Evolutionary conservation across 2,888 invertebrate species (phyloP).

Genomic region (Zhengitettix transpicula): DNA sequence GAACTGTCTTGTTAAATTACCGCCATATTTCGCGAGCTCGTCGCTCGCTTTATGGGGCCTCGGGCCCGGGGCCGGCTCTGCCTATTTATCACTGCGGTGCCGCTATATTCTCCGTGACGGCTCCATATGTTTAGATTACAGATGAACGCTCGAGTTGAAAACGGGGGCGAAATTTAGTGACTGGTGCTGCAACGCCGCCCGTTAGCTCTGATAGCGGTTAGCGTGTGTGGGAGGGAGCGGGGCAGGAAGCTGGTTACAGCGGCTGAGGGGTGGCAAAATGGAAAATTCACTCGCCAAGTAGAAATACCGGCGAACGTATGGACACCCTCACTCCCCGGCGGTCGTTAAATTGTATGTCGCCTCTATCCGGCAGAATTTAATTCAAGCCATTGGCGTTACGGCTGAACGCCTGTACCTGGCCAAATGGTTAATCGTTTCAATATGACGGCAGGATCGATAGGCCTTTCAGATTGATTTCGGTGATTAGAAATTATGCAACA

Average conservation of each 20-base stretch:
- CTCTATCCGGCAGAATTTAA: too few species aligned
- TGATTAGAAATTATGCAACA: too few species aligned
- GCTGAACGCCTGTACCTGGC: too few species aligned
- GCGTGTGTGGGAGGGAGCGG: slow-evolving; percentile 8
- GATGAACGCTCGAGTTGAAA: slow-evolving; percentile 13
- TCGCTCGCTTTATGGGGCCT: not conserved
- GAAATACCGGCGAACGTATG: not conserved
- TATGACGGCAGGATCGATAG: too few species aligned
- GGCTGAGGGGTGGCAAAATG: slow-evolving; percentile 1
- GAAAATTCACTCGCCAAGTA: slow-evolving; percentile 2
- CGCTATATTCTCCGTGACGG: slow-evolving; percentile 12
- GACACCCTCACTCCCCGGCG: too few species aligned
- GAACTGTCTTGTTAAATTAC: slow-evolving; percentile 13
- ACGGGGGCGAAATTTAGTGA: slow-evolving; percentile 21
- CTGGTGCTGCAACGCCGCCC: slow-evolving; percentile 1
- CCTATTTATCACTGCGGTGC: slow-evolving; percentile 10
- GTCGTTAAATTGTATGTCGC: too few species aligned
- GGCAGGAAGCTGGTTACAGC: slow-evolving; percentile 20
- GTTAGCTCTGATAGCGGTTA: too few species aligned
- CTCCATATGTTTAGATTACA: slow-evolving; percentile 14
- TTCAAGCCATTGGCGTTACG: too few species aligned
- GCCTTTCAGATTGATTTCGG: too few species aligned
- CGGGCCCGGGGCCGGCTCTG: not conserved
- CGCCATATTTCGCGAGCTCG: slow-evolving; percentile 10
- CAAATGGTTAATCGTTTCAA: too few species aligned